Evolutionary conservation across 2,797 vertebrate species (phyloP), one percentile per base, ranked within the genome.

Genomic region (Syngnathus acus): DNA sequence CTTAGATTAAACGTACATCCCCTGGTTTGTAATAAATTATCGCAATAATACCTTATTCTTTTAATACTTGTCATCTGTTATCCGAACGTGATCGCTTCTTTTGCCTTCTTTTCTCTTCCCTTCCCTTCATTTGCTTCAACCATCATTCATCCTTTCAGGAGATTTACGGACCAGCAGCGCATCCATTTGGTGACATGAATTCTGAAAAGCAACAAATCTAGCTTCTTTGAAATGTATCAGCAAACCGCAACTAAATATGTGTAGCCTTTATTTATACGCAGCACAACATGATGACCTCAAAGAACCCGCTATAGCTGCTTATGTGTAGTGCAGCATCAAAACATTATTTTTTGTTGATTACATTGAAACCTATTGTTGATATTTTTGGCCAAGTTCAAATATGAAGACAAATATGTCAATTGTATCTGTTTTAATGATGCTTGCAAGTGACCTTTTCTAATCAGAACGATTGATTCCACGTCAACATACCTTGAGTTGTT

Each of bases 181-280:
- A 73, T 75, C 72, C 19, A 4, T 64, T 64, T 70, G 57, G 62
- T 64, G 67, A 75, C 80, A 78, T 79, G 77, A 72, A 82, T 74
- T 81, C 68, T 68, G 63, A 70, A 76, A 76, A 75, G 73, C 72
- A 70, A 75, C 78, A 82, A 81, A 80, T 84, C 72, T 80, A 72
- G 66, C 71, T 65, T 47, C 42, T 62, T 62, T 62, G 13, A 45
- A 62, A 61, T 21, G 59, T 61, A 43, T 61, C 10, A 43, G 23
- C 14, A 62, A 23, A 45, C 9, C 21, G 3, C 7, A n/a, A 43
- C 6, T 9, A 42, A 47, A 45, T 26, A 8, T 45, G 60, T 62
- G 39, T 23, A 62, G 60, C n/a, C 60, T 62, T 62, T 62, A 45
- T 43, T 45, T 21, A 43, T 45, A 23, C 4, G 13, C 60, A 26